Percentiles rank a stretch among this genome's conserved stretches.
Conservation (phyloP, 2,888 invertebrate genomes). For the Drosophila gaucha region DNA sequence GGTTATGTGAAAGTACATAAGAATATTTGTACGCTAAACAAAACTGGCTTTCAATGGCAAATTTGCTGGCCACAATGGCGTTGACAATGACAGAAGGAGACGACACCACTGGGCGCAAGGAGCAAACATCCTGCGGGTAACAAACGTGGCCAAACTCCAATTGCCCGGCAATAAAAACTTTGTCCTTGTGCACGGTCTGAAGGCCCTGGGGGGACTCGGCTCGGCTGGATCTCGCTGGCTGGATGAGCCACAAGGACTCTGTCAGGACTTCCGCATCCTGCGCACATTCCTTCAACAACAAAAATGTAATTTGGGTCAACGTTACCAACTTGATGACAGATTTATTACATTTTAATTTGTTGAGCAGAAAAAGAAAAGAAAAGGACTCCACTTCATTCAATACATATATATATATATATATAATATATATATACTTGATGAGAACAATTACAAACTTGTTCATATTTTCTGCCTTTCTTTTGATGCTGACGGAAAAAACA, state of each 20-base stretch:
- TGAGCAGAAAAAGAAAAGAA: conserved; percentile 3
- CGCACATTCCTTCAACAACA: conserved; percentile 10
- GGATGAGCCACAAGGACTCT: conserved; percentile 10
- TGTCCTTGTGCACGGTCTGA: conserved; percentile 45
- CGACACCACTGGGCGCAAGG: conserved; percentile 38
- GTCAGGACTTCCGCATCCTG: conserved; percentile 32
- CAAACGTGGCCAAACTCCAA: conserved; percentile 52
- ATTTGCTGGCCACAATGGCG: no score
- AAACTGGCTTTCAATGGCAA: conserved; percentile 64
- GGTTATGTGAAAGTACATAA: background rate
- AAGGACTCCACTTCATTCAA: background rate
- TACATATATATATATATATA: conserved; percentile 1
- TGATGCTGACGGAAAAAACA: background rate
- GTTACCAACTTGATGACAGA: conserved; percentile 55
- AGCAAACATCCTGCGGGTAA: conserved; percentile 33
- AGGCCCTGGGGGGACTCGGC: conserved; percentile 26
- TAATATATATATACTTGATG: conserved; percentile 13
- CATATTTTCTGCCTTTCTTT: conserved; percentile 23
- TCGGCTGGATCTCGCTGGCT: conserved; percentile 15
- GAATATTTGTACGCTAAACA: conserved; percentile 36
- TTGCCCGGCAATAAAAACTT: conserved; percentile 77
- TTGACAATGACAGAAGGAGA: conserved; percentile 19
- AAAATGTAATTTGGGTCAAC: conserved; percentile 52
- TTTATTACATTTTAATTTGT: conserved; percentile 76
- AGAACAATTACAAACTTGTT: conserved; percentile 23